phyloP scores from a whole-genome alignment of 2,888 invertebrate genomes.

The Calephelis perditalis region DNA sequence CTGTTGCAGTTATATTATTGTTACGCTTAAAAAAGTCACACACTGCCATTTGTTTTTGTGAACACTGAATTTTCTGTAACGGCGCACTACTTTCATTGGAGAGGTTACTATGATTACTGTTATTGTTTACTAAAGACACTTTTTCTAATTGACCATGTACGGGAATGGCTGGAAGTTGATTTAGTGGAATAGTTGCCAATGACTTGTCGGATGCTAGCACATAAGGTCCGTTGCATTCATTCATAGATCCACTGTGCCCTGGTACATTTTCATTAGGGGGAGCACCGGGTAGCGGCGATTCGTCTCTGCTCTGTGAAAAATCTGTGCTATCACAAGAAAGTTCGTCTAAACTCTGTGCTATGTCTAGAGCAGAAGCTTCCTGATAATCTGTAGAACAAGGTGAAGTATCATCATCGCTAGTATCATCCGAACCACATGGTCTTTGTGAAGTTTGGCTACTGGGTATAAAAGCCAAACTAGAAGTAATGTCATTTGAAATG shows the following conservation, averaged over 20 bases:
- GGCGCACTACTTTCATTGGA: neutral
- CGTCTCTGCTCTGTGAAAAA: conserved; percentile 70
- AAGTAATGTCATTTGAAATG: conserved; percentile 65
- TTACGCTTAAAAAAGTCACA: conserved; percentile 11
- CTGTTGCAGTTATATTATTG: neutral
- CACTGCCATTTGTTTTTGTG: conserved; percentile 10
- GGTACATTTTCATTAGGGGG: conserved; percentile 36
- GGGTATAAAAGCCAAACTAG: conserved; percentile 69
- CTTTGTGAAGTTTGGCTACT: conserved; percentile 65
- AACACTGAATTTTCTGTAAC: conserved; percentile 10
- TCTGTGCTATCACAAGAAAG: conserved; percentile 64
- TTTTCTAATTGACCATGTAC: conserved; percentile 43
- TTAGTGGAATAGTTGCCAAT: conserved; percentile 47
- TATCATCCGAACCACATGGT: conserved; percentile 53
- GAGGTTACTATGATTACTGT: neutral
- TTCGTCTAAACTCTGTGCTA: conserved; percentile 63
- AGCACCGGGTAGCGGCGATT: conserved; percentile 43
- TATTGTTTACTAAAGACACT: conserved; percentile 31
- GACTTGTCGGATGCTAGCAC: conserved; percentile 34
- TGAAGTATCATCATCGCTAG: conserved; percentile 61
- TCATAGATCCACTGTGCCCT: conserved; percentile 33
- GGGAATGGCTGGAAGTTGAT: conserved; percentile 61
- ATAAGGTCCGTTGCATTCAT: conserved; percentile 30
- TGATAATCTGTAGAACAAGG: conserved; percentile 72
- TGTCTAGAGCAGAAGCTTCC: conserved; percentile 67